Evolutionary conservation across 2,888 invertebrate species (phyloP), one percentile per base, ranked within the genome.

Genomic region (Tethea ocularis): DNA sequence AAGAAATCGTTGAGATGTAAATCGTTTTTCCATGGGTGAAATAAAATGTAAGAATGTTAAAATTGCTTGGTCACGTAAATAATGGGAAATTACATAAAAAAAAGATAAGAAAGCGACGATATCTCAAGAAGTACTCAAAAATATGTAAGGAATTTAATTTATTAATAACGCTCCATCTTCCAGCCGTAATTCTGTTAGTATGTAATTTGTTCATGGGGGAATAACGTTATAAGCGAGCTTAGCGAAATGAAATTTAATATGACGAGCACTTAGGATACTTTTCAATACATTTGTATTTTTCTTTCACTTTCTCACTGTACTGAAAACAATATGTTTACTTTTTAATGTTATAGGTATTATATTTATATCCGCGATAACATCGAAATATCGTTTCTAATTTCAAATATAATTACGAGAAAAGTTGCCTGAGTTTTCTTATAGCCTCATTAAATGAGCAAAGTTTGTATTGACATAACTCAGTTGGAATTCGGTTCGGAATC

Each of bases 371-470:
- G 20, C 1, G n/a, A 41, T 41, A 41, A 7, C 41, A 17, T 41
- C 5, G 17, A 53, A 53, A 53, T 20, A 53, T 33, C 33, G 36
- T 33, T 54, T 54, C 13, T 29, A 26, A 53, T 53, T 26, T 7
- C 6, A 33, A 54, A 36, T 22, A 11, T 54, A 33, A 54, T 33
- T 20, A 29, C 33, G 33, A 54, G 20, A 54, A 54, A 54, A 13
- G 29, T 54, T 33, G 22, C 22, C 20, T 33, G 33, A 53, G 33
- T 53, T 29, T 33, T 54, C 33, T 54, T 17, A 33, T 33, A 33
- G 36, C 36, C 36, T 54, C 36, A 54, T 54, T 54, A 54, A 54
- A 54, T 33, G 54, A 54, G 22, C 54, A 33, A 54, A 54, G 13
- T 54, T 54, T 54, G 22, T 54, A 22, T 54, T 22, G 46, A 33